Evolutionary conservation across 1,140 invertebrate genomes (phyloP), one percentile per base, ranked within the genome.

Genomic region (Colletes latitarsis): DNA sequence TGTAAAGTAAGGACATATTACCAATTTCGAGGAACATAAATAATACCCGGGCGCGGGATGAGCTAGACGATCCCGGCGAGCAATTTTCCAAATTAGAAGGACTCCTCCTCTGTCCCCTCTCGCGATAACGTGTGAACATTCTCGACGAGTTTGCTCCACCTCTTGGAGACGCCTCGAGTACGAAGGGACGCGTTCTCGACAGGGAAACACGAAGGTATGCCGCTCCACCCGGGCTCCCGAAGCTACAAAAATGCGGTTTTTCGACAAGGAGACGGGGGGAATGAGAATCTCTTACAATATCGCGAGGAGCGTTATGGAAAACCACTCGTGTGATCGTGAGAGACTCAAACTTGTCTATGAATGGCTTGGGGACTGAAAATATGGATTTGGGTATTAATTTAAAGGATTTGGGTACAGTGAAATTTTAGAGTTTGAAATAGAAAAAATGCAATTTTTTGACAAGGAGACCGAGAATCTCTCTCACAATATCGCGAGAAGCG

Each of bases 21-120:
- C 77, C 77, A 79, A 79, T 79, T 79, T 79, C 70, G 77, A 79
- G 77, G 77, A 55, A 71, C 77, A 79, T 79, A 79, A 79, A 79
- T 79, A 73, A 79, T 79, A 73, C 69, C 15, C 12, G n/a, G 53
- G 30, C 41, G 69, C 46, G 53, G 46, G 67, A 62, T 39, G 77
- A 63, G 63, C 53, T 55, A 60, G 62, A 64, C 72, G 72, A 80
- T 80, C 53, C 43, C 2, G n/a, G 62, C 71, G 71, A 80, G 78
- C 70, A 80, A 75, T 75, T 80, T 80, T 80, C 72, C 72, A 74
- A 75, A 80, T 80, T 80, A 74, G 78, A 80, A 80, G 30, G 78
- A 64, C 77, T 73, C 77, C 77, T 64, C 46, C 69, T 49, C n/a
- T 53, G 55, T 3, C 43, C 60, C 8, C n/a, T 5, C 55, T 30